Evolutionary conservation across 1,140 invertebrate genomes (phyloP).

Genomic region (Drosophila setifemur): DNA sequence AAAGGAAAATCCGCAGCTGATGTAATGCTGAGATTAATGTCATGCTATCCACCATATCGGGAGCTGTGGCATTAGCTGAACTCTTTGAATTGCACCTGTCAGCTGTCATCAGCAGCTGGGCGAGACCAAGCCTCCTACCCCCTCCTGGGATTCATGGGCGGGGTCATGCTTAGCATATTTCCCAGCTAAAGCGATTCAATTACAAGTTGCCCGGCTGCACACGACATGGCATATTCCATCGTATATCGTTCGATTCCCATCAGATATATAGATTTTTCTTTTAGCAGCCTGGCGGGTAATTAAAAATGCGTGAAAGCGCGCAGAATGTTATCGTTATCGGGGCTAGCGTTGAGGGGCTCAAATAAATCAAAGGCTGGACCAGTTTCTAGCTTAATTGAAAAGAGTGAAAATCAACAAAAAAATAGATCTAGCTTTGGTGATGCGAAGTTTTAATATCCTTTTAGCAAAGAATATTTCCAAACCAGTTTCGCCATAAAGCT

Average conservation of each 20-base stretch:
- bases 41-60: slow-evolving; percentile 26
- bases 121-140: background rate
- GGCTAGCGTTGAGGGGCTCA: slow-evolving; percentile 33
- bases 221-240: slow-evolving; percentile 47
- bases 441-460: too few relatives aligned
- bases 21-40: slow-evolving; percentile 70
- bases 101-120: slow-evolving; percentile 47
- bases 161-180: slow-evolving; percentile 68
- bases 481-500: too few relatives aligned
- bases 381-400: slow-evolving; percentile 71
- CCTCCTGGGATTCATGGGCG: slow-evolving; percentile 24
- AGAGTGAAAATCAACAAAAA: slow-evolving; percentile 26
- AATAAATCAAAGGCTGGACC: slow-evolving; percentile 74
- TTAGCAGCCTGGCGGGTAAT: slow-evolving; percentile 27
- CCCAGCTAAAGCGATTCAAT: slow-evolving; percentile 60
- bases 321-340: slow-evolving; percentile 51
- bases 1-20: slow-evolving; percentile 38
- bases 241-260: slow-evolving; percentile 14
- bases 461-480: too few relatives aligned
- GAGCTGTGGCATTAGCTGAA: slow-evolving; percentile 7
- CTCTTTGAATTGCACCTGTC: slow-evolving; percentile 50
- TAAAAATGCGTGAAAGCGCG: slow-evolving; percentile 77
- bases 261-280: background rate
- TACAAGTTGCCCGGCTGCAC: slow-evolving; percentile 47
- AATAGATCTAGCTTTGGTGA: too few relatives aligned